phyloP scores from a whole-genome alignment of 2,113 vertebrate species.

The Eublepharis macularius region DNA sequence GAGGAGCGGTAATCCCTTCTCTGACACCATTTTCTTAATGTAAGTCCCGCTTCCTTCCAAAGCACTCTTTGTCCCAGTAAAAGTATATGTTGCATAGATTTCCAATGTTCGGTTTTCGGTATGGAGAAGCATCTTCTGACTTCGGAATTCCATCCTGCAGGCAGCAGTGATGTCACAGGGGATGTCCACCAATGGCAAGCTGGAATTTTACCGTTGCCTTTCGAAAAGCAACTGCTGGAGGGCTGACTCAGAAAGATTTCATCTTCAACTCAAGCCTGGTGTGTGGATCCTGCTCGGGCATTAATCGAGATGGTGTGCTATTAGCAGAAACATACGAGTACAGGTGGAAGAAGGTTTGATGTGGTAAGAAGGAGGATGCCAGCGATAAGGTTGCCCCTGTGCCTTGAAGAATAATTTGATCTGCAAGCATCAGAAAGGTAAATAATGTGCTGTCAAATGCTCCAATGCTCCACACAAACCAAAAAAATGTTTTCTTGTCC shows the following conservation, averaged over 20 bases:
- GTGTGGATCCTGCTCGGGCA: not conserved
- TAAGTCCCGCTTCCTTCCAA: too few relatives aligned
- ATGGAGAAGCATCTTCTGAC: too few relatives aligned
- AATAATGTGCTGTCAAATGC: too few relatives aligned
- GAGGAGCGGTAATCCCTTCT: too few relatives aligned
- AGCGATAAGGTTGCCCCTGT: not conserved
- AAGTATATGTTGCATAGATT: too few relatives aligned
- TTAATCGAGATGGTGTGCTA: not conserved
- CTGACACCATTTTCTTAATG: too few relatives aligned
- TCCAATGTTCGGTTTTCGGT: too few relatives aligned
- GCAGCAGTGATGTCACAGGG: not conserved
- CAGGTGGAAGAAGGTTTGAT: fast-evolving
- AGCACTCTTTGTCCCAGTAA: too few relatives aligned
- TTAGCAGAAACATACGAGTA: not conserved
- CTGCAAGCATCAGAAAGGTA: too few relatives aligned
- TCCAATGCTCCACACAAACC: too few relatives aligned
- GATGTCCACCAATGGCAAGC: not conserved
- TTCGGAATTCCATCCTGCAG: not conserved
- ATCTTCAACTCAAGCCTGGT: not conserved
- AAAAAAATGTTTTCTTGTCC: too few relatives aligned
- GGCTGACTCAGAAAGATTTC: not conserved
- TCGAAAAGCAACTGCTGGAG: not conserved
- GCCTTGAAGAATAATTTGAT: too few relatives aligned
- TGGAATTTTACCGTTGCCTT: not conserved
- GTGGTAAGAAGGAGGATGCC: not conserved